These are phyloP conservation scores for Stomorhina lunata DNA, from an alignment of 2,888 invertebrate genomes.

Conservation along the genomic window DNA sequence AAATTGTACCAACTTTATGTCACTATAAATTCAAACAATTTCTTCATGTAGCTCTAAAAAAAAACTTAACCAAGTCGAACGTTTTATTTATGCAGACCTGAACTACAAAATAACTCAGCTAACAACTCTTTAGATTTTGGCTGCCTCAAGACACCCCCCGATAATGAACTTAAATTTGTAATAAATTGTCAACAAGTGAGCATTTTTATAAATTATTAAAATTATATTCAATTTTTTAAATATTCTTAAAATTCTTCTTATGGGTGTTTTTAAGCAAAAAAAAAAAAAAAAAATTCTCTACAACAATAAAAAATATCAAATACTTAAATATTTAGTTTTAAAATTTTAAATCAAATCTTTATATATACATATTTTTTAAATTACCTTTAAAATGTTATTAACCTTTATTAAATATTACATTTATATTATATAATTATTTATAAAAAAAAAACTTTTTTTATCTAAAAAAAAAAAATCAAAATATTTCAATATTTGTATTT, in stretches of 20 bases:
- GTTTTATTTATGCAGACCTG: too few relatives aligned
- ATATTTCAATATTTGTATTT: conserved; percentile 14
- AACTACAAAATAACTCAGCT: too few relatives aligned
- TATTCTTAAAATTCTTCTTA: conserved; percentile 8
- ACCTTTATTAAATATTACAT: conserved; percentile 42
- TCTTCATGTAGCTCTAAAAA: neutral
- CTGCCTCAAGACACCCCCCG: too few relatives aligned
- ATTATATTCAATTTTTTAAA: conserved; percentile 12
- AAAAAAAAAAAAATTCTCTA: conserved; percentile 6
- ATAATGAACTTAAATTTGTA: too few relatives aligned
- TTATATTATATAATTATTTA: conserved; percentile 22
- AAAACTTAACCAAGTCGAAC: too few relatives aligned
- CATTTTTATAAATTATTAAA: too few relatives aligned
- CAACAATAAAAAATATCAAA: too few relatives aligned
- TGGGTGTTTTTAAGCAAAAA: conserved; percentile 28
- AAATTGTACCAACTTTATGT: conserved; percentile 32
- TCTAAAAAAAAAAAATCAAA: conserved; percentile 8
- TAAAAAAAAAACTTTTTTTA: conserved; percentile 24
- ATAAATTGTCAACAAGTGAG: conserved; percentile 54
- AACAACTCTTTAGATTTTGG: too few relatives aligned
- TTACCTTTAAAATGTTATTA: conserved; percentile 34
- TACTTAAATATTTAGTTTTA: conserved; percentile 26
- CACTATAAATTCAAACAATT: neutral
- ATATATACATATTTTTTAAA: conserved; percentile 8
- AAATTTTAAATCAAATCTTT: conserved; percentile 37